These are phyloP conservation scores for Brachypalpus laphriformis DNA, from an alignment of 2,888 invertebrate genomes.

Conservation along the genomic window DNA sequence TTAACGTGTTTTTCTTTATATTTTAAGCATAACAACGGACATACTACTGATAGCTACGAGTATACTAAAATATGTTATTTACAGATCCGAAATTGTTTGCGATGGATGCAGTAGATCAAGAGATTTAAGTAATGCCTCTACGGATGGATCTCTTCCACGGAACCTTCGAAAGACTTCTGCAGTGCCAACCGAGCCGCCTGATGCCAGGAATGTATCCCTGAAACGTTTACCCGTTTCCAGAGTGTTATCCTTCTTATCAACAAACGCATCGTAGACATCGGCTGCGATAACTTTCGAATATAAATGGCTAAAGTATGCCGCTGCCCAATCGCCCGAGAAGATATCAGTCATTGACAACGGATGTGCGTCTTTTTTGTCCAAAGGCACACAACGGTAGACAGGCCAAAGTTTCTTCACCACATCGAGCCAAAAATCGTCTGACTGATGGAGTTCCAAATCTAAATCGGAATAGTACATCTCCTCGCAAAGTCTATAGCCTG, in stretches of 20 bases:
- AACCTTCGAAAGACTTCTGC: slow-evolving; percentile 95
- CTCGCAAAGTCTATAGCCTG: slow-evolving; percentile 90
- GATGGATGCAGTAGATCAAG: slow-evolving; percentile 78
- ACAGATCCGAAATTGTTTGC: slow-evolving; percentile 78
- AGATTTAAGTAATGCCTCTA: slow-evolving; percentile 88
- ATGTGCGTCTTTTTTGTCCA: slow-evolving; percentile 91
- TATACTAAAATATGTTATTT: slow-evolving; percentile 43
- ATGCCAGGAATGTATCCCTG: slow-evolving; percentile 91
- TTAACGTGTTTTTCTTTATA: background rate
- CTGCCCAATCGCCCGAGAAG: slow-evolving; percentile 92
- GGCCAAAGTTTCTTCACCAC: slow-evolving; percentile 91
- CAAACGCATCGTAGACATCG: slow-evolving; percentile 93
- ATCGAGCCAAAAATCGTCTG: slow-evolving; percentile 92
- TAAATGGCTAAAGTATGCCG: slow-evolving; percentile 92
- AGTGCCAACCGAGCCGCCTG: slow-evolving; percentile 92
- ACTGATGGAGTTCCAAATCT: slow-evolving; percentile 92
- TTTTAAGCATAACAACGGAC: slow-evolving; percentile 38
- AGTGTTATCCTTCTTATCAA: slow-evolving; percentile 82
- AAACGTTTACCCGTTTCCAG: slow-evolving; percentile 87
- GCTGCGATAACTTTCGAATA: slow-evolving; percentile 96
- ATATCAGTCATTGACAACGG: slow-evolving; percentile 93
- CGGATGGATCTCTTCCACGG: slow-evolving; percentile 95
- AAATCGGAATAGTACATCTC: slow-evolving; percentile 92
- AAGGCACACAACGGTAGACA: slow-evolving; percentile 89
- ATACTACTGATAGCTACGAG: background rate